Percentiles rank a stretch among this genome's conserved stretches.
Evolutionary conservation across 2,888 invertebrate species (phyloP).

Genomic region (Muscina levida): DNA sequence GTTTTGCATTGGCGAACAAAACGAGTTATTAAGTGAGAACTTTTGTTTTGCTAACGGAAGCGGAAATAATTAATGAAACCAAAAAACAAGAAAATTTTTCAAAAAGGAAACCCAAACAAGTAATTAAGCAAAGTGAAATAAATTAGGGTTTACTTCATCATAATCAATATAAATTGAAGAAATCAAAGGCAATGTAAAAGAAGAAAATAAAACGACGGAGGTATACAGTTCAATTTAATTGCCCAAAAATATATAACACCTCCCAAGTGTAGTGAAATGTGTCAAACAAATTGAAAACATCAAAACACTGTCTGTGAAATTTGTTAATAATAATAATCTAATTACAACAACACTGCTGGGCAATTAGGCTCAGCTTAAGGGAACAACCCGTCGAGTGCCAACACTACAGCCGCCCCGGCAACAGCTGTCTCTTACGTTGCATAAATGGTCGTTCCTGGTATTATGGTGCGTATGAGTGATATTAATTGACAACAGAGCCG

Average conservation of each 20-base stretch:
- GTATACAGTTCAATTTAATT: no score
- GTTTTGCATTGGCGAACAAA: background rate
- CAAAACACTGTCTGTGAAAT: background rate
- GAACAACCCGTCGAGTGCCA: no score
- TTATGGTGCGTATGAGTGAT: slow-evolving; percentile 62
- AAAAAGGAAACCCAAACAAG: background rate
- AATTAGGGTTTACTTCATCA: no score
- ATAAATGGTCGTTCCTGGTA: slow-evolving; percentile 44
- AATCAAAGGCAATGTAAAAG: background rate
- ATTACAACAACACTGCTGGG: background rate
- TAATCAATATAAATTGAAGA: background rate
- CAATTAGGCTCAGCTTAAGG: no score
- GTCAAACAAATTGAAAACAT: slow-evolving; percentile 7
- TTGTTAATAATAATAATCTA: slow-evolving; percentile 16
- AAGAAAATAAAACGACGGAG: background rate
- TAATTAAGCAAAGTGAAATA: background rate
- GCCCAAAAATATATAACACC: no score
- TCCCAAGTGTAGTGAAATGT: no score
- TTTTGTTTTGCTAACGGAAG: background rate
- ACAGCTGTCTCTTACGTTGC: slow-evolving; percentile 57
- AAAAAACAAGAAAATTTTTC: slow-evolving; percentile 1
- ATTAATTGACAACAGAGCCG: slow-evolving; percentile 49
- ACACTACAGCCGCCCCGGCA: slow-evolving; percentile 27
- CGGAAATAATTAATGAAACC: slow-evolving; percentile 23
- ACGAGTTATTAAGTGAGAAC: background rate